These are phyloP conservation scores for Ormyrus rosae DNA, from an alignment of 2,888 invertebrate species.

Conservation along the genomic window DNA sequence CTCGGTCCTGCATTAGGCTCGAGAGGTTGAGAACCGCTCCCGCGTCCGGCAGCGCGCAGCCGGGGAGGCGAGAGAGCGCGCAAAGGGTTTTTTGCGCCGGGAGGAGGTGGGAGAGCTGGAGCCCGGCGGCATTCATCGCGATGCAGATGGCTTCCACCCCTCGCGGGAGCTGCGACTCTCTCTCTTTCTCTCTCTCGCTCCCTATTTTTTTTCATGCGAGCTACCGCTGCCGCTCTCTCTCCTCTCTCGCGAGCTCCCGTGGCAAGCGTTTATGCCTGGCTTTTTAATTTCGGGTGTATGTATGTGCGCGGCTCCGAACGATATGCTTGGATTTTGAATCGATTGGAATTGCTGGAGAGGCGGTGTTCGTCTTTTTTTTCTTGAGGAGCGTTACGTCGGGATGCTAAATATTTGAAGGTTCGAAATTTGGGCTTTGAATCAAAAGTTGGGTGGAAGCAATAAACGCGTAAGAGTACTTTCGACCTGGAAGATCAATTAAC, in stretches of 20 bases:
- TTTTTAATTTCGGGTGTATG: background rate
- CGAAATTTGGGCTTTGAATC: too few species aligned
- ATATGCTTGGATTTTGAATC: background rate
- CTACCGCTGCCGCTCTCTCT: too few species aligned
- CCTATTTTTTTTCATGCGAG: slow-evolving; percentile 16
- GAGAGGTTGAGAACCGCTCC: slow-evolving; percentile 41
- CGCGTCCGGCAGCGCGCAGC: slow-evolving; percentile 18
- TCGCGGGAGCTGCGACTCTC: slow-evolving; percentile 56
- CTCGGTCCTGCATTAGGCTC: background rate
- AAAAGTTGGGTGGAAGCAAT: too few species aligned
- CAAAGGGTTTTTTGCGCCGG: slow-evolving; percentile 21
- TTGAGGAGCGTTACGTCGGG: too few species aligned
- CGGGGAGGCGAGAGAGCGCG: slow-evolving; percentile 1
- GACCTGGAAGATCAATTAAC: too few species aligned
- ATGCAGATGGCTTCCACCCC: slow-evolving; percentile 75
- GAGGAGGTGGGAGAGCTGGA: slow-evolving; percentile 34
- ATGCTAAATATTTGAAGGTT: too few species aligned
- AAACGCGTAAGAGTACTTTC: too few species aligned
- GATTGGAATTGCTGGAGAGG: too few species aligned
- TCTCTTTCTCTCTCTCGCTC: background rate
- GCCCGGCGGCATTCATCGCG: slow-evolving; percentile 72
- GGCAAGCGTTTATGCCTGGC: too few species aligned
- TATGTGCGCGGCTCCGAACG: background rate
- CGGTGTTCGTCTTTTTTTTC: too few species aligned
- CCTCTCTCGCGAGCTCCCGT: too few species aligned